Base-by-base conservation (phyloP, 2,888 invertebrate genomes). In the Microctonus aethiopoides region DNA sequence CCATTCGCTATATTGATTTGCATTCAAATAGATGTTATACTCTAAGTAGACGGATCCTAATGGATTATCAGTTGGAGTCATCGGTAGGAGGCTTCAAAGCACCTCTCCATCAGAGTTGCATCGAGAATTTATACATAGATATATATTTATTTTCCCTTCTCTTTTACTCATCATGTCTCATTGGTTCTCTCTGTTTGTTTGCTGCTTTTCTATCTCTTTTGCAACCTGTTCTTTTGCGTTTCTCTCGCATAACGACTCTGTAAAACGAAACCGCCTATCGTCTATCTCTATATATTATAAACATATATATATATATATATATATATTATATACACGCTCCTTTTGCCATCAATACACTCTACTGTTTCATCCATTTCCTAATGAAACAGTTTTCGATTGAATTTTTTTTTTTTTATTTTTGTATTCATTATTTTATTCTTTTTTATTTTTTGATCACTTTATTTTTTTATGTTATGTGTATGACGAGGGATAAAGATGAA, bases 11-110 rank as follows among this genome's bases (percentile, higher is more conserved):
- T 84, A 86, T 86, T 85, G 86, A 86, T 86, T 86, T 86, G 85
- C 86, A 86, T 86, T 86, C 85, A 85, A 86, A 86, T 86, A 86
- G 85, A 86, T 84, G 86, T 85, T 86, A 85, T 84, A 85, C 86
- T 85, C 84, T 86, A 86, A 86, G 86, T 86, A 86, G 85, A 84
- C 84, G 84, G 84, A 86, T 86, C 85, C 86, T 86, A 86, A 86
- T 86, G 86, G 86, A 86, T 86, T 86, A 86, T 86, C 86, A 86
- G 86, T 83, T 79, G 81, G 84, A 85, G 85, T 86, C 84, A 86
- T 86, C 85, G 83, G 79, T 70, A 72, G 68, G 72, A 69, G 63
- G 68, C 66, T 63, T 69, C 70, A 72, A 67, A 71, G 71, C 63
- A 69, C 34, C 54, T 56, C 24, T 24, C 54, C 52, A 26, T 16